Evolutionary conservation across 2,888 invertebrate species (phyloP), one percentile per base, ranked within the genome.

Genomic region (Linnaemya tessellans): DNA sequence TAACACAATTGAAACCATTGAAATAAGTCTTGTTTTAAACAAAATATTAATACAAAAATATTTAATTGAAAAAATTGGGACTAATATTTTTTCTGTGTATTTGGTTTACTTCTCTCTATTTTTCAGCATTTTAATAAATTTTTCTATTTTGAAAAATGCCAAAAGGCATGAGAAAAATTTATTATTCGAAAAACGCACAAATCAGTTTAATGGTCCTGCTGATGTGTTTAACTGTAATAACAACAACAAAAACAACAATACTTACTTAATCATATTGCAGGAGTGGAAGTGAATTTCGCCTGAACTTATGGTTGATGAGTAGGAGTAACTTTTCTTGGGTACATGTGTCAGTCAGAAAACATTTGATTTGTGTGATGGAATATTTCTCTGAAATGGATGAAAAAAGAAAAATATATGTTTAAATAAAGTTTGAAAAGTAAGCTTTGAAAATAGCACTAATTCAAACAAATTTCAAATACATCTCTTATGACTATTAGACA

Each of bases 161-260:
- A 84, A 64, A 58, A 80, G 80, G 80, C 70, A 84, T 84, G 64
- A 75, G 46, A 80, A 70, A 80, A 79, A 86, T 86, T 84, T 81
- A 84, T 86, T 84, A 86, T 86, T 81, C 81, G 62, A 71, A 82
- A 86, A 86, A 80, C 80, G 83, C 81, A 86, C 84, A 86, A 86
- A 86, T 86, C 86, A 86, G 84, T 86, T 84, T 84, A 86, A 84
- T 86, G 81, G 84, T 74, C 79, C 75, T 84, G 74, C 70, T 80
- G 84, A 79, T 75, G 75, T 70, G 79, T 70, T 70, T 70, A 84
- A 74, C 79, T 65, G 18, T 46, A 78, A 78, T 73, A 83, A 65
- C 71, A 83, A 77, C 71, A 78, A 15, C 25, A 58, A 5, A 25
- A 35, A 35, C 35, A 60, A 35, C 49, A 51, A 58, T 71, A 71